Base-by-base conservation (phyloP, 2,888 invertebrate genomes). In the Trichopria drosophilae region DNA sequence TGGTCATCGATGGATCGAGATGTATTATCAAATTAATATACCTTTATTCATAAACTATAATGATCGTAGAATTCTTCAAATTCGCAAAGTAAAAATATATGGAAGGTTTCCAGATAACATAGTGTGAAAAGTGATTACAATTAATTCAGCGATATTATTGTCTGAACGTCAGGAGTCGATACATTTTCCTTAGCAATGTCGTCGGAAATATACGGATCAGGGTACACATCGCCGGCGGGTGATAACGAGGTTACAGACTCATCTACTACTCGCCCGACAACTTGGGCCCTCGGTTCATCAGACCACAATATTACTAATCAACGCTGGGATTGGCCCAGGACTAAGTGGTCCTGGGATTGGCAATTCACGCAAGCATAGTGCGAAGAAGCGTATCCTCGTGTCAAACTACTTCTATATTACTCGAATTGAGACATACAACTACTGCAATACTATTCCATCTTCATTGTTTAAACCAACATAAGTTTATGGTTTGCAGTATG, bases 251-350 rank as follows among this genome's bases (percentile, higher is more conserved):
- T 72, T 72, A 72, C 62, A 63, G 71, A 64, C 70, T 72, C 72
- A 72, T 72, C 72, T 72, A 64, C 64, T 66, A 67, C 71, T 67
- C 66, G 67, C 55, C 59, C 60, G 60, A 57, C 63, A 65, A 65
- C 64, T 66, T 65, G 64, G 64, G 65, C 63, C 68, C 66, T 66
- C 68, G 67, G 70, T 72, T 72, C 71, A 71, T 72, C 72, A 71
- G 72, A 69, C 70, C 68, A 72, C 72, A 72, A 72, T 72, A 72
- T 72, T 72, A 71, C 72, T 72, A 72, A 72, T 72, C 72, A 72
- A 67, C 65, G 60, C 59, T 60, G 64, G 67, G 63, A 72, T 71
- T 72, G 69, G 68, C 61, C 69, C 59, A 55, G 49, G 53, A 60
- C 63, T 71, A 71, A 72, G 67, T 69, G 68, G 60, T 60, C 63